Percentiles rank a stretch among this genome's conserved stretches.
Conservation (phyloP, 2,888 invertebrate genomes). For the Scelioninae gen. 1 region DNA sequence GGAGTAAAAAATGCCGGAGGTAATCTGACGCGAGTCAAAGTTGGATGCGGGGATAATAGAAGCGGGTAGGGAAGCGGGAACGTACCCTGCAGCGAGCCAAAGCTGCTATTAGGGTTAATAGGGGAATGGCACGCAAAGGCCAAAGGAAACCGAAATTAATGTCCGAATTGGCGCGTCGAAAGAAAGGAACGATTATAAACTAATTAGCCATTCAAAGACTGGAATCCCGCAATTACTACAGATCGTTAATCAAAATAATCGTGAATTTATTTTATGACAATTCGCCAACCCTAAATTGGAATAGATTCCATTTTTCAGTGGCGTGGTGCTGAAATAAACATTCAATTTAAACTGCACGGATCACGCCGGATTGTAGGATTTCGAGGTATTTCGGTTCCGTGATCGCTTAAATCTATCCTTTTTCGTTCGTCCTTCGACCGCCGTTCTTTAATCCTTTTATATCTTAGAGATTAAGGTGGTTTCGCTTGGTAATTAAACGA, state of each 20-base stretch:
- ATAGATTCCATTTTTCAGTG: background rate
- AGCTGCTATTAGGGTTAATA: conserved; percentile 38
- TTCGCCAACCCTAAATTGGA: background rate
- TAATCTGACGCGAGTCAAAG: conserved; percentile 12
- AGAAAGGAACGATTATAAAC: conserved; percentile 18
- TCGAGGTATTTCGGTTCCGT: background rate
- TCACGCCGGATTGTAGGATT: conserved; percentile 5
- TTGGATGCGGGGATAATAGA: conserved; percentile 10
- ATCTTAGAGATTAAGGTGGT: background rate
- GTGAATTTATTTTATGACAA: conserved; percentile 15
- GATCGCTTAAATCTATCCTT: background rate
- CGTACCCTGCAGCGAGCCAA: conserved; percentile 19
- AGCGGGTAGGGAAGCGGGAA: background rate
- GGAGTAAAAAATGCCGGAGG: conserved; percentile 1
- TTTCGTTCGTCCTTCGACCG: background rate
- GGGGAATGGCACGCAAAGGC: conserved; percentile 7
- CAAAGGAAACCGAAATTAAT: conserved; percentile 15
- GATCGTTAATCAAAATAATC: conserved; percentile 10
- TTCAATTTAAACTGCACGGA: conserved; percentile 19
- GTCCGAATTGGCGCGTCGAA: conserved; percentile 6
- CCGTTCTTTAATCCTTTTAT: background rate
- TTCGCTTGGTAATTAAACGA: background rate
- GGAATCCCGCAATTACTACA: conserved; percentile 1
- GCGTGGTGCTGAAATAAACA: conserved; percentile 15
- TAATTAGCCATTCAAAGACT: conserved; percentile 20